Evolutionary conservation across 2,113 vertebrate genomes (phyloP).

Genomic region (Acanthochromis polyacanthus): DNA sequence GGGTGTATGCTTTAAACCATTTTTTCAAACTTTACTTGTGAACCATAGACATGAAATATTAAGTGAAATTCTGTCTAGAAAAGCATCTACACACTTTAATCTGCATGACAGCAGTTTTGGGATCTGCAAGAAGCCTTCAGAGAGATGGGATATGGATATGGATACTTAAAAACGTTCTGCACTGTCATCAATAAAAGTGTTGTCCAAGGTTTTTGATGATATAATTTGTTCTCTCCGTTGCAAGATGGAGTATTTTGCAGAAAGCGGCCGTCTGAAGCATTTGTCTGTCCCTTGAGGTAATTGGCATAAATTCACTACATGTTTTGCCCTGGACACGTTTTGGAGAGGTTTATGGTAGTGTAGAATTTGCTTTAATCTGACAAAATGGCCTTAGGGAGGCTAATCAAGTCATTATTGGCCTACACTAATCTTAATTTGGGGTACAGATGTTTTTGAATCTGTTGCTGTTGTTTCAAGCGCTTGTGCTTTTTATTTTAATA

Average conservation of each 20-base stretch:
- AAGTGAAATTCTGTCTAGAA: not conserved
- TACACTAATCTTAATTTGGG: not conserved
- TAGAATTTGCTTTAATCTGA: not conserved
- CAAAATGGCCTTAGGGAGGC: not conserved
- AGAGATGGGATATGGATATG: not conserved
- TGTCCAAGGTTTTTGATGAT: not conserved
- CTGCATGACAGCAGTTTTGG: not conserved
- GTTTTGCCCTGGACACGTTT: not conserved
- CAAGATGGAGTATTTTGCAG: not conserved
- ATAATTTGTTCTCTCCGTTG: not conserved
- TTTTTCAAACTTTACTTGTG: not conserved
- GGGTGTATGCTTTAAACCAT: not conserved
- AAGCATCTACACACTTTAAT: not conserved
- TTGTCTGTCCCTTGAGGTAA: not conserved
- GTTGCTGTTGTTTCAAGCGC: not conserved
- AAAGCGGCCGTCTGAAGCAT: not conserved
- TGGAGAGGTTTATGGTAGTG: not conserved
- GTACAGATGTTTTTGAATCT: not conserved
- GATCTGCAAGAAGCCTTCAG: not conserved
- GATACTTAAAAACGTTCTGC: not conserved
- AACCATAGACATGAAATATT: conserved; percentile 7
- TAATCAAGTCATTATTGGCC: not conserved
- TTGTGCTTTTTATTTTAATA: too few species aligned
- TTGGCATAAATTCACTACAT: not conserved
- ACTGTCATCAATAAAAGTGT: not conserved